Evolutionary conservation across 2,797 vertebrate genomes (phyloP), one percentile per base, ranked within the genome.

Genomic region (Gila robusta): DNA sequence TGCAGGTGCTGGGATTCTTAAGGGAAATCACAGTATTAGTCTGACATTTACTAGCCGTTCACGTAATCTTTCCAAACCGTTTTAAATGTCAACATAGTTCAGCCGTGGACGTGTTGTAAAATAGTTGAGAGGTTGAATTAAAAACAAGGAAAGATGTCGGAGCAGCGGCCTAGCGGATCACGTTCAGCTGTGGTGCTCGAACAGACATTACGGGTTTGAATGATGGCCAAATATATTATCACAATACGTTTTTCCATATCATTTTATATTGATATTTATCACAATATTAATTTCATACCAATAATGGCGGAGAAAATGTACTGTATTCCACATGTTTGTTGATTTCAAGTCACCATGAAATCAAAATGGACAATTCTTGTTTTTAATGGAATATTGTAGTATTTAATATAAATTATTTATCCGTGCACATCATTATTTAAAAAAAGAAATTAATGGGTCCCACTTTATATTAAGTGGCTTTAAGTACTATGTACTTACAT

Each of bases 11-110:
- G 72, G 44, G 56, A 82, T 44, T 35, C 82, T 74, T 49, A 23
- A 64, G 82, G 82, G 82, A 83, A 83, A 83, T 83, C 82, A 83
- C 28, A 76, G 72, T 28, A 39, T 83, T 83, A 77, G 56, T 5
- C 72, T 83, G 82, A 83, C 82, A 83, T 83, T 83, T 83, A 52
- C 56, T 19, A 49, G 59, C 41, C 72, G 82, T 77, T 67, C 82
- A 67, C 28, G 44, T 52, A 66, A 77, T 83, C 82, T 67, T 49
- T 77, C 72, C 82, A 52, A 83, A 77, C 14, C 44, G 6, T 67
- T 83, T 83, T 77, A 83, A 83, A 83, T 77, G 72, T 83, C 72
- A 83, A 23, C 72, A n/a, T 19, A 28, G 44, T 77, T 84, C 62
- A 67, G 56, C 44, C 28, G 14, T 39, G 47, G 82, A 77, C 71